Evolutionary conservation across 1,140 invertebrate genomes (phyloP).

Genomic region (Pachyrhynchus sulphureomaculatus): DNA sequence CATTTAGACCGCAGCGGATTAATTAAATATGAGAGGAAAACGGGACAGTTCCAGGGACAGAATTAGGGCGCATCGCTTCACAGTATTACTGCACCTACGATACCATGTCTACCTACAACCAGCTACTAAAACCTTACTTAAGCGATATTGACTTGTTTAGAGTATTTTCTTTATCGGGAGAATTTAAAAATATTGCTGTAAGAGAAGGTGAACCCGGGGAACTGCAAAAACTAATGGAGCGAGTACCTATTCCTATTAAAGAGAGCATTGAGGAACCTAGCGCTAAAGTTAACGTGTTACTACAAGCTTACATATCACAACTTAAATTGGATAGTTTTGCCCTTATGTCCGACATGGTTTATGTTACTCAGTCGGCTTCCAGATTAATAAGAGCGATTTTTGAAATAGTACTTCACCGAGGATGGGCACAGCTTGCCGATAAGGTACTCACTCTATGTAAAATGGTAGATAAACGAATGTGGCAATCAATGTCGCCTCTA

Average conservation of each 20-base stretch:
- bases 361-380: slow-evolving; percentile 96
- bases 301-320: slow-evolving; percentile 98
- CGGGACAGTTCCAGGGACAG: slow-evolving; percentile 88
- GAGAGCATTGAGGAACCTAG: slow-evolving; percentile 98
- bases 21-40: slow-evolving; percentile 94
- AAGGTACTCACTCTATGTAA: slow-evolving; percentile 96
- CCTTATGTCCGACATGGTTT: slow-evolving; percentile 99
- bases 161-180: slow-evolving; percentile 97
- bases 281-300: slow-evolving; percentile 93
- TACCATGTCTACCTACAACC: slow-evolving; percentile 96
- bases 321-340: slow-evolving; percentile 98
- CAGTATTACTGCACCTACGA: slow-evolving; percentile 98
- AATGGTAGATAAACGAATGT: slow-evolving; percentile 99
- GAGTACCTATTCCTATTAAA: slow-evolving; percentile 98
- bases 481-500: slow-evolving; percentile 99
- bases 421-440: slow-evolving; percentile 97
- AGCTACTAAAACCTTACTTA: slow-evolving; percentile 92
- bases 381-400: slow-evolving; percentile 95
- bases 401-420: slow-evolving; percentile 87
- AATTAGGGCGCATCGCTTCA: slow-evolving; percentile 95
- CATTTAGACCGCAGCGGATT: slow-evolving; percentile 89
- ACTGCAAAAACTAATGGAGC: slow-evolving; percentile 94
- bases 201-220: slow-evolving; percentile 98
- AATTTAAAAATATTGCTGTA: slow-evolving; percentile 91
- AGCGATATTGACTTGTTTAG: slow-evolving; percentile 98